Evolutionary conservation across 2,888 invertebrate species (phyloP).

Genomic region (Taphrorychus bicolor): DNA sequence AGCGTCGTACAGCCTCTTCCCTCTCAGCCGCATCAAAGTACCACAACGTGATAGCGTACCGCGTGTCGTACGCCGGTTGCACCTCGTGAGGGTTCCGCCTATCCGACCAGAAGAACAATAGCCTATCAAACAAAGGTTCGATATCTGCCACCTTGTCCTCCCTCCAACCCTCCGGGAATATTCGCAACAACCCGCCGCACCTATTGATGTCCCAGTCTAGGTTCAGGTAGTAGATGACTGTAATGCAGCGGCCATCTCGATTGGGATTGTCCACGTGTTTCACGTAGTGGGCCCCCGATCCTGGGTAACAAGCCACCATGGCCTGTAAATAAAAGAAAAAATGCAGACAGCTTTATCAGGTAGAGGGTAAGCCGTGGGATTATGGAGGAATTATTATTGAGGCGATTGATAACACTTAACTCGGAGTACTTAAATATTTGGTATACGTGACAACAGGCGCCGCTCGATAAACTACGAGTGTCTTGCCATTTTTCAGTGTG

Average conservation of each 20-base stretch:
- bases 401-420: neutral
- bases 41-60: constrained; percentile 93
- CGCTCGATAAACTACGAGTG: neutral
- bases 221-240: constrained; percentile 97
- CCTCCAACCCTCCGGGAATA: constrained; percentile 83
- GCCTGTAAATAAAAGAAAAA: constrained; percentile 83
- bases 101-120: constrained; percentile 98
- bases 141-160: constrained; percentile 84
- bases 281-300: constrained; percentile 91
- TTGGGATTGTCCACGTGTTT: constrained; percentile 99
- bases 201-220: constrained; percentile 88
- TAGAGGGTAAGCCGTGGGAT: too few relatives aligned
- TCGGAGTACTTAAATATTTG: neutral
- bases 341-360: too few relatives aligned
- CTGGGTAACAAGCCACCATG: constrained; percentile 99
- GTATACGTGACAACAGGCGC: neutral
- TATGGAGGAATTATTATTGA: neutral
- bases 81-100: constrained; percentile 97
- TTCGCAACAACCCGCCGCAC: constrained; percentile 87
- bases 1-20: constrained; percentile 72
- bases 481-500: too few relatives aligned
- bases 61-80: constrained; percentile 86
- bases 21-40: constrained; percentile 88
- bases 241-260: constrained; percentile 94
- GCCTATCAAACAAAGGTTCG: constrained; percentile 90